Evolutionary conservation across 2,888 invertebrate species (phyloP), one percentile per base, ranked within the genome.

Genomic region (Halictus ligatus): DNA sequence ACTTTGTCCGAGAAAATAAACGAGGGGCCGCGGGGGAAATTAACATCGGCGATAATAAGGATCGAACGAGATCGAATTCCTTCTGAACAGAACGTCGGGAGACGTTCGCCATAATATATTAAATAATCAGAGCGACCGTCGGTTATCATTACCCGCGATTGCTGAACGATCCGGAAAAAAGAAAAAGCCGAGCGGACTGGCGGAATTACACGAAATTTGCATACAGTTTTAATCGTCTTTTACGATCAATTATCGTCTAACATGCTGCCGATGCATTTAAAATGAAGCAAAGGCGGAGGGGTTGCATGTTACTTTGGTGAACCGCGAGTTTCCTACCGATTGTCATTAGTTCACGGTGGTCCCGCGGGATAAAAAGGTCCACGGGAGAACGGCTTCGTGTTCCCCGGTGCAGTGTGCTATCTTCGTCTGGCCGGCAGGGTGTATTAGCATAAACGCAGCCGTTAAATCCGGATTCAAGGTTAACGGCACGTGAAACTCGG

Each of bases 381-480:
- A 69, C 75, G 60, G 43, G 50, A n/a, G 48, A 29, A 21, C 72
- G 64, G 43, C 54, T 60, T 81, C 83, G 79, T 69, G 78, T 83
- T 83, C 77, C 69, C 72, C 73, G 48, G 43, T 29, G 84, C 67
- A 72, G 79, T 83, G 81, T 69, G 83, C 72, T 80, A 67, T 84
- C 89, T 72, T 85, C 81, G 81, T 13, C 40, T 80, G 78, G 60
- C 29, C 58, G 12, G 58, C 10, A n/a, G 48, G 80, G 71, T 40
- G 25, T 83, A 89, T 91, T 86, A 90, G 81, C 88, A 90, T 91
- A 91, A 91, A 90, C 79, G 84, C 83, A 83, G 88, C 78, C 83
- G 83, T 89, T 91, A 90, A 91, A 90, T 88, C 81, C 84, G 82
- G 83, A 86, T 83, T 89, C 91, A 86, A 90, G 89, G 89, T 88